Percentiles rank a stretch among this genome's conserved stretches.
Evolutionary conservation across 2,797 vertebrate species (phyloP).

Genomic region (Mormyrus proboscirostris): DNA sequence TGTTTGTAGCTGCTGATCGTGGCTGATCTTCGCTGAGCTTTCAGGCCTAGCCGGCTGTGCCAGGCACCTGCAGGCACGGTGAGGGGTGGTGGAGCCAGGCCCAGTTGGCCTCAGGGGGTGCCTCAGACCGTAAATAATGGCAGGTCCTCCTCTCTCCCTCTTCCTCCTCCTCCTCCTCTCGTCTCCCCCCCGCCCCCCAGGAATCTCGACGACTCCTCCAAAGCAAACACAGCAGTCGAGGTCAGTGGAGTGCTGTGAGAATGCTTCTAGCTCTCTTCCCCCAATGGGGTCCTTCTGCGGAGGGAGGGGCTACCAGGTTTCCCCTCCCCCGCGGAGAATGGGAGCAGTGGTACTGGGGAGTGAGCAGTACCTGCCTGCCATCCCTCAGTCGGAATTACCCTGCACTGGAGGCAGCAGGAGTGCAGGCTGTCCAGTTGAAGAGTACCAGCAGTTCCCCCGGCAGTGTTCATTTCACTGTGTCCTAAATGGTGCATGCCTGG

Average conservation of each 20-base stretch:
- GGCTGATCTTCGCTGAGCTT: conserved; percentile 39
- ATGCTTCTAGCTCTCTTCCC: background rate
- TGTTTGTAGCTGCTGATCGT: conserved; percentile 45
- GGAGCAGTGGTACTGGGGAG: background rate
- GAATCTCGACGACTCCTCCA: background rate
- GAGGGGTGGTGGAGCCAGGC: conserved; percentile 45
- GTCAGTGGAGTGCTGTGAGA: background rate
- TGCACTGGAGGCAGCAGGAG: background rate
- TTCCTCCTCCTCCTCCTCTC: background rate
- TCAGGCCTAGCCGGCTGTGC: conserved; percentile 63
- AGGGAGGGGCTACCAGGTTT: background rate
- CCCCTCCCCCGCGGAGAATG: background rate
- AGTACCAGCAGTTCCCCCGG: background rate
- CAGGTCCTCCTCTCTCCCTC: conserved; percentile 34
- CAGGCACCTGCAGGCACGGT: conserved; percentile 83
- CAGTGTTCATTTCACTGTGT: background rate
- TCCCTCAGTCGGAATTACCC: background rate
- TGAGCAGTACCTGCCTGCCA: background rate
- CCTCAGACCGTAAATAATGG: conserved; percentile 67
- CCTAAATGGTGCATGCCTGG: background rate
- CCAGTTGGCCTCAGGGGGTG: conserved; percentile 67
- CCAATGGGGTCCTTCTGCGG: background rate
- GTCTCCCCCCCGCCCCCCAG: background rate
- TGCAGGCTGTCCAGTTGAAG: background rate
- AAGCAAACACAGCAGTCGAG: conserved; percentile 1